Percentiles rank a stretch among this genome's conserved stretches.
These are phyloP conservation scores for Nothobranchius kuhntae DNA, from an alignment of 2,113 vertebrate genomes.

Conservation along the genomic window DNA sequence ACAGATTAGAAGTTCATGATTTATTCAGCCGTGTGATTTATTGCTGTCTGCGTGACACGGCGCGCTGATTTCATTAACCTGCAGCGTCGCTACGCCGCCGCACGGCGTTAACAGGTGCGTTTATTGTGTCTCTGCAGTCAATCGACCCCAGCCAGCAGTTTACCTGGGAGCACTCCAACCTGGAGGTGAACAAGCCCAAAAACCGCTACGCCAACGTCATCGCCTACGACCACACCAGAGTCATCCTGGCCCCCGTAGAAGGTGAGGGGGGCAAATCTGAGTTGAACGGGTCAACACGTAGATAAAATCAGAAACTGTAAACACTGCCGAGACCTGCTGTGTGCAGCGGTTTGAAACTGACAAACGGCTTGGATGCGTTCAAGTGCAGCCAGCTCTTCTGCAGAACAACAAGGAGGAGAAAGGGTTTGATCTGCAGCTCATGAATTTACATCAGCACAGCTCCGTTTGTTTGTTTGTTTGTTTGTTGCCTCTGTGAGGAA, in stretches of 20 bases:
- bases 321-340: conserved; percentile 52
- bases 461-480: conserved; percentile 39
- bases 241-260: conserved; percentile 90
- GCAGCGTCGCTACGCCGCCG: conserved; percentile 19
- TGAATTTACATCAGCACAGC: conserved; percentile 53
- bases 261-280: conserved; percentile 71
- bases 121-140: conserved; percentile 78
- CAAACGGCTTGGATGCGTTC: conserved; percentile 59
- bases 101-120: conserved; percentile 20
- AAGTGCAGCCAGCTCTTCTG: conserved; percentile 54
- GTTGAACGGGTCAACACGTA: not conserved
- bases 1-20: conserved; percentile 51
- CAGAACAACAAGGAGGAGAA: conserved; percentile 52
- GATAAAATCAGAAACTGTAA: conserved; percentile 66
- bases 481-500: conserved; percentile 51
- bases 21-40: conserved; percentile 63
- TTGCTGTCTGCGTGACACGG: conserved; percentile 40
- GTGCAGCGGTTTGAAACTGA: conserved; percentile 66
- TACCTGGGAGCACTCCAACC: conserved; percentile 97
- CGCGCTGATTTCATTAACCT: conserved; percentile 50
- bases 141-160: conserved; percentile 97
- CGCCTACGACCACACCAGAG: conserved; percentile 94
- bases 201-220: conserved; percentile 98
- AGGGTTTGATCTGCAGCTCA: conserved; percentile 65
- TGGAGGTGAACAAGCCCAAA: conserved; percentile 97